These are phyloP conservation scores for Bradypodion ventrale DNA, from an alignment of 2,797 vertebrate species.

Conservation along the genomic window DNA sequence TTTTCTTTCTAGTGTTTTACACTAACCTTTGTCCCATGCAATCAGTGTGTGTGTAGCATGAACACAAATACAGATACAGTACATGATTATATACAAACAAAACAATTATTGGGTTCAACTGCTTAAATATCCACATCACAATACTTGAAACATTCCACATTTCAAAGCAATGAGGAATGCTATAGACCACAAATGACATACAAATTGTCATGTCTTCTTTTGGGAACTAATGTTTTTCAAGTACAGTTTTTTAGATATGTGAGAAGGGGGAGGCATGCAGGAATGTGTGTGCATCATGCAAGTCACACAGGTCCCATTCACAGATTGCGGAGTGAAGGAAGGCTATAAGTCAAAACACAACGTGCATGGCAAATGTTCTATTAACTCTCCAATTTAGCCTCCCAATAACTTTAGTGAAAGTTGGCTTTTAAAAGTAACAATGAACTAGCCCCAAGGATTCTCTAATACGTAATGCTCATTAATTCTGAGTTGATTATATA, in stretches of 20 bases:
- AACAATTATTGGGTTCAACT: background rate
- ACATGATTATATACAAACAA: background rate
- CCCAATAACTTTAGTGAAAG: background rate
- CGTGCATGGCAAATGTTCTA: too few relatives aligned
- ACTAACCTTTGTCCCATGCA: background rate
- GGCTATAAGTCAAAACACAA: too few relatives aligned
- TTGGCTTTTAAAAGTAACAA: background rate
- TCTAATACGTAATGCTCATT: background rate
- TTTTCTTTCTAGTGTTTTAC: background rate
- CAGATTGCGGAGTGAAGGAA: too few relatives aligned
- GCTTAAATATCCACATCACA: background rate
- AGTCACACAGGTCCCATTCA: too few relatives aligned
- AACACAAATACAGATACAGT: background rate
- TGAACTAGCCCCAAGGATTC: background rate
- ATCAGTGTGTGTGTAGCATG: background rate
- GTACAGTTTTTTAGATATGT: background rate
- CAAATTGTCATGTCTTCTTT: background rate
- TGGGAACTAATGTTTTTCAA: background rate
- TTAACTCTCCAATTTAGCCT: too few relatives aligned
- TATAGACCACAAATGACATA: background rate
- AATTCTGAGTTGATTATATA: background rate
- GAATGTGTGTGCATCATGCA: too few relatives aligned
- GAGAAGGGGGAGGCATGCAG: too few relatives aligned
- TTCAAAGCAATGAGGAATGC: background rate
- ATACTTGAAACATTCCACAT: background rate